Conservation (phyloP, 2,113 vertebrate species). For the Brachyhypopomus gauderio region DNA sequence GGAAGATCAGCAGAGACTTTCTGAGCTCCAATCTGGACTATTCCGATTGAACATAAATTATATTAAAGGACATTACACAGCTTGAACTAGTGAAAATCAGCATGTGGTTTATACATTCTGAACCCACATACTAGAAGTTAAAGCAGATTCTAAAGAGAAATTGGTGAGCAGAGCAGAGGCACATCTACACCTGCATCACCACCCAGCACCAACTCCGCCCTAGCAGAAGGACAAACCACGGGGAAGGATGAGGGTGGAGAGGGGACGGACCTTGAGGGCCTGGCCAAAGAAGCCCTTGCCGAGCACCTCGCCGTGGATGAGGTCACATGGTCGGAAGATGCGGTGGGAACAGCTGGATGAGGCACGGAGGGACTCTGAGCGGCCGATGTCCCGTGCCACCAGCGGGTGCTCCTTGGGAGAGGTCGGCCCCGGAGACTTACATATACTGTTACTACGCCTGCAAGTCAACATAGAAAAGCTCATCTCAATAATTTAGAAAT, state of each 20-base stretch:
- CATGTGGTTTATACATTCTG: no score
- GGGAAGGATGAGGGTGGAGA: background rate
- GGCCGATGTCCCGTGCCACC: conserved; percentile 85
- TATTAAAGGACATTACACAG: no score
- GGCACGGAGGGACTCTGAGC: conserved; percentile 91
- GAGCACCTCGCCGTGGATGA: conserved; percentile 91
- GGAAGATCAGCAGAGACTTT: no score
- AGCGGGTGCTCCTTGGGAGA: conserved; percentile 84
- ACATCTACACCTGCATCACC: no score
- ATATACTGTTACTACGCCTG: conserved; percentile 94
- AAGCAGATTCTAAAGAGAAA: no score
- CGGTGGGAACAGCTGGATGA: conserved; percentile 90
- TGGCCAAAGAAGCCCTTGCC: conserved; percentile 98
- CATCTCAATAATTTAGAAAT: background rate
- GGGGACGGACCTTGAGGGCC: conserved; percentile 87
- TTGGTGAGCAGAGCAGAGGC: no score
- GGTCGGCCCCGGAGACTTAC: conserved; percentile 86
- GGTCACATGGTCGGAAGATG: conserved; percentile 95
- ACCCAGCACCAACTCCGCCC: no score
- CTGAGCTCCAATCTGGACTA: background rate
- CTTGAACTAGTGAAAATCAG: no score
- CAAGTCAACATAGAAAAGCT: conserved; percentile 12
- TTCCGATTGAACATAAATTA: background rate
- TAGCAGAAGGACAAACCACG: background rate
- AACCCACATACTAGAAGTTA: no score